phyloP scores from a whole-genome alignment of 2,888 invertebrate species.

The Ormyrus nitidulus region DNA sequence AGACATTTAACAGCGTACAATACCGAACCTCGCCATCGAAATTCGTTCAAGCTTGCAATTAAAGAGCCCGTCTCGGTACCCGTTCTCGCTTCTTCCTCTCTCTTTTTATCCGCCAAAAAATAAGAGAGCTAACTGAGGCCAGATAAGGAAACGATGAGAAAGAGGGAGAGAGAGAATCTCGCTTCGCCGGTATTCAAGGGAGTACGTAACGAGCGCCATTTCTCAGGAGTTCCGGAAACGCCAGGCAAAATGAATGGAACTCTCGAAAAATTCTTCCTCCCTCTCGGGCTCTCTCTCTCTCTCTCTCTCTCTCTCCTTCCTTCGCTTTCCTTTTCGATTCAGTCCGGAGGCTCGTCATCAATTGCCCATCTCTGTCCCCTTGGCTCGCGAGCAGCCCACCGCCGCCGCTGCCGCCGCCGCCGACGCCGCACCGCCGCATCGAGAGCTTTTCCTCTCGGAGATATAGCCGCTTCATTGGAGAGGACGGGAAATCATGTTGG shows the following conservation, averaged over 20 bases:
- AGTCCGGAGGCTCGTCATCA: conserved; percentile 32
- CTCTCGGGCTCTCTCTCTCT: too few species aligned
- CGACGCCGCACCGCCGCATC: neutral
- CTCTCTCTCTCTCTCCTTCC: too few species aligned
- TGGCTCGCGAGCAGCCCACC: neutral
- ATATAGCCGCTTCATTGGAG: neutral
- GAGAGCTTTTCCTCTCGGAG: neutral
- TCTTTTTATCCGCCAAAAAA: conserved; percentile 14
- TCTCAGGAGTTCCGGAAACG: conserved; percentile 61
- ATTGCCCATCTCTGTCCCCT: conserved; percentile 43
- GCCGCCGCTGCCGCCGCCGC: neutral
- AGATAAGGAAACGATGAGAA: conserved; percentile 23
- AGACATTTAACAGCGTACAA: conserved; percentile 20
- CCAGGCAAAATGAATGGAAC: conserved; percentile 61
- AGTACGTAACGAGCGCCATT: conserved; percentile 64
- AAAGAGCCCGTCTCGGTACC: conserved; percentile 4
- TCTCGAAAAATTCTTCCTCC: conserved; percentile 42
- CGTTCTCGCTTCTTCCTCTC: neutral
- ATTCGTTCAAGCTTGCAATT: conserved; percentile 18
- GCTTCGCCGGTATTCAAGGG: conserved; percentile 55
- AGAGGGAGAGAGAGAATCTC: conserved; percentile 3
- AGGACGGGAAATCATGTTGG: neutral
- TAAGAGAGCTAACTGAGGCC: conserved; percentile 12
- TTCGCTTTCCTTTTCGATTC: conserved; percentile 10
- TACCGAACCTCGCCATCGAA: conserved; percentile 7